phyloP scores from a whole-genome alignment of 2,797 vertebrate genomes.

The Bovichtus variegatus region DNA sequence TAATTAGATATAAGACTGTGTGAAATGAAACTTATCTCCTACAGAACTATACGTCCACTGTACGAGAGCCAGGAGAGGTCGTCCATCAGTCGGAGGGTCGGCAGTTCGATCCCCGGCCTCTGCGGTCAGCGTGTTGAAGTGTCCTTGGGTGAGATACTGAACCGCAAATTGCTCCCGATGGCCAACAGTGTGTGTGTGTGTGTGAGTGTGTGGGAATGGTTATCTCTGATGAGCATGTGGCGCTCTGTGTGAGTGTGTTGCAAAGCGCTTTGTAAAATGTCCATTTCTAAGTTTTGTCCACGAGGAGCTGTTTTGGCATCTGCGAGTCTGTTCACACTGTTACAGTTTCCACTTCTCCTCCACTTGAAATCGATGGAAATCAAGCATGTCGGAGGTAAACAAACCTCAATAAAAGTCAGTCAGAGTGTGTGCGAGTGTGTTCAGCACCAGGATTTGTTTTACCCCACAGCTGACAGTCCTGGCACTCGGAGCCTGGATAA shows the following conservation, averaged over 20 bases:
- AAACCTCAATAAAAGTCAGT: constrained; percentile 56
- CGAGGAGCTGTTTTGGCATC: constrained; percentile 3
- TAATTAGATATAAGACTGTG: not conserved
- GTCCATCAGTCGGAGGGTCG: too few species aligned
- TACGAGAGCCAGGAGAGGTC: too few species aligned
- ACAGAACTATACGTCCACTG: not conserved
- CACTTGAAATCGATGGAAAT: constrained; percentile 54
- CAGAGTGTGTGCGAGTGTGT: constrained; percentile 6
- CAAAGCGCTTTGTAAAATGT: too few species aligned
- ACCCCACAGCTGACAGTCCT: constrained; percentile 60
- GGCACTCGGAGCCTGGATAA: constrained; percentile 54
- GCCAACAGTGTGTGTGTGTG: too few species aligned
- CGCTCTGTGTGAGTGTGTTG: too few species aligned
- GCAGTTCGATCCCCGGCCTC: too few species aligned
- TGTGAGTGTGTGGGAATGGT: too few species aligned
- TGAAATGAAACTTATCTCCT: not conserved
- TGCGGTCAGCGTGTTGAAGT: too few species aligned
- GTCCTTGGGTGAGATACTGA: too few species aligned
- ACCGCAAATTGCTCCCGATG: too few species aligned
- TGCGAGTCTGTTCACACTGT: not conserved
- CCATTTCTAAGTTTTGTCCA: too few species aligned
- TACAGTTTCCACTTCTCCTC: constrained; percentile 61
- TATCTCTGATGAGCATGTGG: too few species aligned
- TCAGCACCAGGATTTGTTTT: constrained; percentile 62
- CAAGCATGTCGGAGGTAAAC: constrained; percentile 57